phyloP scores from a whole-genome alignment of 2,797 vertebrate species.

The Fistularia commersonii region DNA sequence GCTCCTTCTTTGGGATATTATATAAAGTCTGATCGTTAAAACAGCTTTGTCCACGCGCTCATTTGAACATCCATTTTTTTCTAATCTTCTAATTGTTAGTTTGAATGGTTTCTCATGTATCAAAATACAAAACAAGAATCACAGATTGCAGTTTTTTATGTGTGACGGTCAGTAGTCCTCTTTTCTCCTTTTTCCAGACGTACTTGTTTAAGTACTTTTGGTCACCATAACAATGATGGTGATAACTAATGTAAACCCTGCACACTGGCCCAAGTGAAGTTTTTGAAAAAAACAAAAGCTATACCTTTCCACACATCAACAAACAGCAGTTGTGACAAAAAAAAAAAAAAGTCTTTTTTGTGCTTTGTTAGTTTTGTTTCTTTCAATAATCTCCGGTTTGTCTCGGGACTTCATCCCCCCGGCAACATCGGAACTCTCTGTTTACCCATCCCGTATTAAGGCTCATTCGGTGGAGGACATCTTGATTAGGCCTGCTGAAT shows the following conservation, averaged over 20 bases:
- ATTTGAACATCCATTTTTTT: too few relatives aligned
- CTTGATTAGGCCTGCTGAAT: conserved; percentile 71
- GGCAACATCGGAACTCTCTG: conserved; percentile 67
- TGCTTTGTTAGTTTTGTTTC: conserved; percentile 40
- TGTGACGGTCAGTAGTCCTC: too few relatives aligned
- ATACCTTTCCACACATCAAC: conserved; percentile 13
- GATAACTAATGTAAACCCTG: neutral
- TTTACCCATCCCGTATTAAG: conserved; percentile 75
- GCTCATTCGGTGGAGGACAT: conserved; percentile 72
- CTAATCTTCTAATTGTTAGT: conserved; percentile 59
- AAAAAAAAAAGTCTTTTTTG: conserved; percentile 30
- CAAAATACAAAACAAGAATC: conserved; percentile 36
- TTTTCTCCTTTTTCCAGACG: neutral
- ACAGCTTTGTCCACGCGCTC: too few relatives aligned
- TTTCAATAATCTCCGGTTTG: conserved; percentile 56
- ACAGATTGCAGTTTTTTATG: too few relatives aligned
- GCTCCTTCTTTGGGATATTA: too few relatives aligned
- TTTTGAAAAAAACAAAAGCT: neutral
- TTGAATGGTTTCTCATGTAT: conserved; percentile 53
- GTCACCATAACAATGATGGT: neutral
- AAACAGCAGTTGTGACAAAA: conserved; percentile 11
- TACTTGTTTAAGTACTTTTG: neutral
- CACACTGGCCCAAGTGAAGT: neutral
- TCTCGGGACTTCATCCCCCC: conserved; percentile 53
- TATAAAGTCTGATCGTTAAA: too few relatives aligned